phyloP scores from a whole-genome alignment of 2,113 vertebrate species.

The Dolichotis patagonum region DNA sequence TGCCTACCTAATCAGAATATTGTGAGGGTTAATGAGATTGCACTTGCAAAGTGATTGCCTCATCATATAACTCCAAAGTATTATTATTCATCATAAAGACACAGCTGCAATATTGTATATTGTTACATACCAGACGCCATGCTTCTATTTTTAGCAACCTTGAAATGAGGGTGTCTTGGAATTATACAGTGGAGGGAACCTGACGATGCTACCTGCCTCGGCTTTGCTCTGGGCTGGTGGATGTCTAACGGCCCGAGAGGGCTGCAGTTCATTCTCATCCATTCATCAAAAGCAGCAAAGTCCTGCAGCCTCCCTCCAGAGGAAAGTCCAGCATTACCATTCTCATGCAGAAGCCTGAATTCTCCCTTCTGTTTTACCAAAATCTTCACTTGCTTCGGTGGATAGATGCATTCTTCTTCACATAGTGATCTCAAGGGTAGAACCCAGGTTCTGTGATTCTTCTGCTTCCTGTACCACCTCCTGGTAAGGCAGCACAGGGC shows the following conservation, averaged over 20 bases:
- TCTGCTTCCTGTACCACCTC: background rate
- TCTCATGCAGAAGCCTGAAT: background rate
- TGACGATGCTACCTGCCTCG: background rate
- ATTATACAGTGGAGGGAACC: constrained; percentile 70
- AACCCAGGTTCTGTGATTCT: background rate
- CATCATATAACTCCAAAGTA: constrained; percentile 81
- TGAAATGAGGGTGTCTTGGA: constrained; percentile 78
- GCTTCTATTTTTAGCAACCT: constrained; percentile 79
- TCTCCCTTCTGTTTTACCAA: background rate
- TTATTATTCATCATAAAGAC: constrained; percentile 82
- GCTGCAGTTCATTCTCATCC: background rate
- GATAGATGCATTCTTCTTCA: background rate
- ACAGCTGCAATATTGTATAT: constrained; percentile 83
- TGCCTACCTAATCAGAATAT: constrained; percentile 84
- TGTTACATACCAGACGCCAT: constrained; percentile 80
- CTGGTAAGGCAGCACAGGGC: background rate
- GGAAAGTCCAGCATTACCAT: background rate
- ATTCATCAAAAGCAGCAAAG: background rate
- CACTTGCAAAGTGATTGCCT: constrained; percentile 79
- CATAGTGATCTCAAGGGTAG: background rate
- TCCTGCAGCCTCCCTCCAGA: background rate
- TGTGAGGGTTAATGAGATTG: constrained; percentile 81
- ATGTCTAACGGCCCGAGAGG: background rate
- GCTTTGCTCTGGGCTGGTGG: constrained; percentile 14
- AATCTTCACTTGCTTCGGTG: background rate